Percentiles rank a stretch among this genome's conserved stretches.
Conservation (phyloP, 2,888 invertebrate genomes). For the Sarcophaga subvicina region DNA sequence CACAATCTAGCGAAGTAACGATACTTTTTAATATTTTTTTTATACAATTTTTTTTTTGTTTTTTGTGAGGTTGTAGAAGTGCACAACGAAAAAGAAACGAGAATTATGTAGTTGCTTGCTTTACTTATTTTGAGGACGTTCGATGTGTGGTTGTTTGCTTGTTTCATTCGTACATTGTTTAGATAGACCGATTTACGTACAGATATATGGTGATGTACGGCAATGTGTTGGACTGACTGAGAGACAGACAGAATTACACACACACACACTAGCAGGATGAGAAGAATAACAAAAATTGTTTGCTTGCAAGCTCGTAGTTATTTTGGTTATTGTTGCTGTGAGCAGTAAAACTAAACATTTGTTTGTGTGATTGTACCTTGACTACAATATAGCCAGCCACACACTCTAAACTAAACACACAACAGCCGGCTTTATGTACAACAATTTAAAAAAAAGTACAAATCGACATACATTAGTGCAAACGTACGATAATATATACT, state of each 20-base stretch:
- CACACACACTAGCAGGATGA: conserved; percentile 14
- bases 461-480: conserved; percentile 17
- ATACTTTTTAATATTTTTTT: conserved; percentile 31
- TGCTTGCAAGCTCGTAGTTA: conserved; percentile 31
- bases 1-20: conserved; percentile 41
- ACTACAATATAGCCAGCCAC: conserved; percentile 18
- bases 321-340: conserved; percentile 15
- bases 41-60: conserved; percentile 8
- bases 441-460: conserved; percentile 9
- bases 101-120: conserved; percentile 51
- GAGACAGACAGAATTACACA: conserved; percentile 30
- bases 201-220: background rate
- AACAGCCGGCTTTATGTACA: conserved; percentile 60
- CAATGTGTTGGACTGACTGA: conserved; percentile 17
- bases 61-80: conserved; percentile 44
- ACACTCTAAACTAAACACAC: conserved; percentile 29
- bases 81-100: conserved; percentile 47
- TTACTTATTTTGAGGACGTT: conserved; percentile 57
- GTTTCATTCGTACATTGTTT: conserved; percentile 38
- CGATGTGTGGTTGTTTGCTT: conserved; percentile 43
- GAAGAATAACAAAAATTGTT: conserved; percentile 47
- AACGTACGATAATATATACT: conserved; percentile 29
- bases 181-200: conserved; percentile 1
- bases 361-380: conserved; percentile 44
- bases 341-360: conserved; percentile 36